phyloP scores from a whole-genome alignment of 2,797 vertebrate genomes.

The Lateolabrax maculatus region DNA sequence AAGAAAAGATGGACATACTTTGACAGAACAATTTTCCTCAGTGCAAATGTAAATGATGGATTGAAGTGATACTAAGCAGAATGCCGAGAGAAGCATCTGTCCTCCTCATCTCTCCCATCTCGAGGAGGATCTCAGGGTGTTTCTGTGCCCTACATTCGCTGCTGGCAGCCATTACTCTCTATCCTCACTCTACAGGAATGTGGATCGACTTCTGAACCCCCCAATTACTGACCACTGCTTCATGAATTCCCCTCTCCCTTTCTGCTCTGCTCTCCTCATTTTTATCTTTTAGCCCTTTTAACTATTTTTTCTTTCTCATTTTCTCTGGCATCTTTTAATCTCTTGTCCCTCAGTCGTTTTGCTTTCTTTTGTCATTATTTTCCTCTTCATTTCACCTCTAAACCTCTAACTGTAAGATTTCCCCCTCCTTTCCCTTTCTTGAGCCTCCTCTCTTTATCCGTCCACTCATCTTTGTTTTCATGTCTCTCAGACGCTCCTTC shows the following conservation, averaged over 20 bases:
- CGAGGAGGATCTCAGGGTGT: not conserved
- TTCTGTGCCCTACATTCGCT: conserved; percentile 21
- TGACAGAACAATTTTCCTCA: not conserved
- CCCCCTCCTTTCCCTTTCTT: not conserved
- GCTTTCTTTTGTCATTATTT: not conserved
- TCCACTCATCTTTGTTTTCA: conserved; percentile 15
- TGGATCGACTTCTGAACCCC: conserved; percentile 45
- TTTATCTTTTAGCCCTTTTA: not conserved
- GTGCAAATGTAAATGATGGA: not conserved
- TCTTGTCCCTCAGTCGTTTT: not conserved
- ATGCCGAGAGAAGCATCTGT: not conserved
- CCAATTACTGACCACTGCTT: conserved; percentile 59
- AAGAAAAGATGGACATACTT: not conserved
- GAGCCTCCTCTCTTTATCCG: not conserved
- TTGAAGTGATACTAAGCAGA: rapidly evolving
- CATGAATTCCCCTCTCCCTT: conserved; percentile 16
- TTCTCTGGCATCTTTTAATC: not conserved
- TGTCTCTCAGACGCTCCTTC: conserved; percentile 5
- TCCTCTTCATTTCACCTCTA: not conserved
- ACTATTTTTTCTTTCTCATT: not conserved
- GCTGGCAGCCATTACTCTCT: conserved; percentile 31
- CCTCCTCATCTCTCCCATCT: not conserved
- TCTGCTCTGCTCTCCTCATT: conserved; percentile 15
- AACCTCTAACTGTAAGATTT: not conserved
- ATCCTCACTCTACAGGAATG: conserved; percentile 62